Conservation (phyloP, 2,797 vertebrate genomes). For the Brachyalestes nurse region DNA sequence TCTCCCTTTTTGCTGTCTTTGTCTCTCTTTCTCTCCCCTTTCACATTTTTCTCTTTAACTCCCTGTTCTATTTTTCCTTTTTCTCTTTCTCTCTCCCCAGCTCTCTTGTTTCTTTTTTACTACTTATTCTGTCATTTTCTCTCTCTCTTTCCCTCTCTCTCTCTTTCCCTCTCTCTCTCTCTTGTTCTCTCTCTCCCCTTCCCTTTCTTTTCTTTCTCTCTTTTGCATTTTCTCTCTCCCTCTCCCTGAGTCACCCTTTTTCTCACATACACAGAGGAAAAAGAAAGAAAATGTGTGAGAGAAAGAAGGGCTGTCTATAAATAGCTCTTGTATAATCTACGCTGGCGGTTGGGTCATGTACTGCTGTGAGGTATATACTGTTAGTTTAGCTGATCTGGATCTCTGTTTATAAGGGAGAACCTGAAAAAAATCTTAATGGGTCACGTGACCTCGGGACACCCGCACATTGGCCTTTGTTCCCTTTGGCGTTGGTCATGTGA, state of each 20-base stretch:
- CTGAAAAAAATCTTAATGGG: background rate
- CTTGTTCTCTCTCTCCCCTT: background rate
- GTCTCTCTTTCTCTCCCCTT: background rate
- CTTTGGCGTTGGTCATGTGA: slow-evolving; percentile 4
- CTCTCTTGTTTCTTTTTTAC: background rate
- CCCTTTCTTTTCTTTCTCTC: background rate
- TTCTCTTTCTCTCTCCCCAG: background rate
- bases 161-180: background rate
- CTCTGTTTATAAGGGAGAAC: background rate
- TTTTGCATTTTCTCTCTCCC: background rate
- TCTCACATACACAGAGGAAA: background rate
- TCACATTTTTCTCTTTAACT: no score
- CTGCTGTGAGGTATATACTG: background rate
- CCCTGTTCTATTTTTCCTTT: background rate
- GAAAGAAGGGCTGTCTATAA: background rate
- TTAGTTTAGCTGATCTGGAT: slow-evolving; percentile 4
- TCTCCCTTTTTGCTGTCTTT: background rate
- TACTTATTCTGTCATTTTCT: background rate
- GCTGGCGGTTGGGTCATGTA: background rate
- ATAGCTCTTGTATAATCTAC: slow-evolving; percentile 22
- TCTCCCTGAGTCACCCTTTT: no score
- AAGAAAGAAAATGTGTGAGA: background rate
- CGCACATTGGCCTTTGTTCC: background rate
- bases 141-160: background rate
- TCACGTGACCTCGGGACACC: background rate